These are phyloP conservation scores for Drosophila paranaensis DNA, from an alignment of 2,888 invertebrate species.

Conservation along the genomic window DNA sequence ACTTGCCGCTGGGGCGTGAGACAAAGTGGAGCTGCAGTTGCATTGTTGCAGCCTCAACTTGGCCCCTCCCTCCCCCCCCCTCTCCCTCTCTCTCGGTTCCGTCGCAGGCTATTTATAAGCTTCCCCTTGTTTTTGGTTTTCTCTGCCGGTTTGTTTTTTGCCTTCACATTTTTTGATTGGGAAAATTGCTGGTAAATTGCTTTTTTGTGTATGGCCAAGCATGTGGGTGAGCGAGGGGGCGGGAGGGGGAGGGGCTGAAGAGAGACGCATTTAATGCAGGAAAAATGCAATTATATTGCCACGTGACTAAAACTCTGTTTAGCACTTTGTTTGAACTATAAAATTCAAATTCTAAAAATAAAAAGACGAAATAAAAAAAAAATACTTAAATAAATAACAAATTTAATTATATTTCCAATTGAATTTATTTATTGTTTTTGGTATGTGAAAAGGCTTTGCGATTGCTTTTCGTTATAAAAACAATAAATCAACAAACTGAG, in stretches of 20 bases:
- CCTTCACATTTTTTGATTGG: constrained; percentile 68
- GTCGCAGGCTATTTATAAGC: constrained; percentile 72
- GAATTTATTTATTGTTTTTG: constrained; percentile 1
- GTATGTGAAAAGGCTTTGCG: neutral
- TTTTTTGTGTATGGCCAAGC: constrained; percentile 58
- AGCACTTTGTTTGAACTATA: constrained; percentile 8
- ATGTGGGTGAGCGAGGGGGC: neutral
- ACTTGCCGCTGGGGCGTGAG: constrained; percentile 15
- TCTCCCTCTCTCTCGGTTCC: constrained; percentile 6
- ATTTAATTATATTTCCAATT: constrained; percentile 18
- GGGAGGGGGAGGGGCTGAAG: neutral
- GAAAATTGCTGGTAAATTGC: constrained; percentile 79
- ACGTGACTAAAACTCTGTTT: constrained; percentile 34
- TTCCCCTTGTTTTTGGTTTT: constrained; percentile 21
- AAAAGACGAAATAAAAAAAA: neutral
- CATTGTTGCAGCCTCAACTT: constrained; percentile 58
- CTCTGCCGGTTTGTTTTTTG: constrained; percentile 5
- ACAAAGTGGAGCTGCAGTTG: constrained; percentile 12
- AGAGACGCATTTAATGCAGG: constrained; percentile 34
- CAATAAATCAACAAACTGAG: neutral
- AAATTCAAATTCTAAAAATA: neutral
- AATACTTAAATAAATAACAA: neutral
- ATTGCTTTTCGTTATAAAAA: neutral
- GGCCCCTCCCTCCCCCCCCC: too few relatives aligned
- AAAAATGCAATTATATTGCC: constrained; percentile 10